Evolutionary conservation across 2,113 vertebrate genomes (phyloP), one percentile per base, ranked within the genome.

Genomic region (Narcine bancroftii): DNA sequence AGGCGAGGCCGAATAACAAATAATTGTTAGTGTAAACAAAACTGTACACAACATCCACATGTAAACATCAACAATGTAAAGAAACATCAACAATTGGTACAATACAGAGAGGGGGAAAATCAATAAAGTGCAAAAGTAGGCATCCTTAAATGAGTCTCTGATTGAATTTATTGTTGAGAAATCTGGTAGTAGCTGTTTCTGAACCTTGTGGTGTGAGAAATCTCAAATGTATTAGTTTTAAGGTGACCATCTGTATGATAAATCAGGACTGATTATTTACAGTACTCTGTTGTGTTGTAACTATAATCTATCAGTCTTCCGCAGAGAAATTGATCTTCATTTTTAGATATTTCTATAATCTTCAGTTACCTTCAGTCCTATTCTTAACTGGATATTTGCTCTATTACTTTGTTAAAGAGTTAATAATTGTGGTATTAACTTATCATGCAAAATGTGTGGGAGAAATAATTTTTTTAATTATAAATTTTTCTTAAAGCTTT

Each of bases 391-490:
- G 50, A 56, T 56, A 36, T 87, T 56, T 4, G 81, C 5, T 39
- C n/a, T 3, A 36, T 87, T 60, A 33, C 53, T 60, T 56, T 87
- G 19, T 19, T 60, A 87, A 36, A 53, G 33, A 87, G 53, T 87
- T 60, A 87, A 87, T 60, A 50, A 87, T 33, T 1, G 17, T 36
- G 6, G 33, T 87, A 63, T 87, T 87, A 36, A 87, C 53, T 60
- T 13, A 53, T 60, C 39, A 19, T 87, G 9, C 50, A 33, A 15
- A 60, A 83, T 17, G 47, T 53, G 50, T 9, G 47, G 47, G 50
- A 81, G 50, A 83, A 77, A 83, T 33, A 33, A 83, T 83, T 83
- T 24, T 56, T 83, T 29, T 83, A 87, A 87, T 87, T 53, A 36
- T n/a, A 60, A 87, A 87, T 87, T 53, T 87, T 63, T 36, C 53